A percentile compares a stretch with the other conserved stretches of the same genome.
phyloP scores from a whole-genome alignment of 2,797 vertebrate genomes.

The Vireo griseus region DNA sequence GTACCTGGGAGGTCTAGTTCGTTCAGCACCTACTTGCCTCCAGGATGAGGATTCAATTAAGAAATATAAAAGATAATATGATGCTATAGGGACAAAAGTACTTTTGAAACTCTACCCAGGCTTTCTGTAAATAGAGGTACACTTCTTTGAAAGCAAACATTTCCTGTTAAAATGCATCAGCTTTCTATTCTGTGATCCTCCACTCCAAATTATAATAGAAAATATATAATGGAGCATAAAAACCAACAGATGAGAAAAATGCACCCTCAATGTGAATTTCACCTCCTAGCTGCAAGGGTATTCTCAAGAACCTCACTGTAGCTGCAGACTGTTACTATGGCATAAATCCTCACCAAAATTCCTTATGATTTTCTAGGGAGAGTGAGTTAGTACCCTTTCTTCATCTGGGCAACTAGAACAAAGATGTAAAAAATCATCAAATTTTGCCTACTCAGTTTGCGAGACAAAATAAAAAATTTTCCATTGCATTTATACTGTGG shows the following conservation, averaged over 20 bases:
- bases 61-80: slow-evolving; percentile 37
- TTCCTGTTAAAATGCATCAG: slow-evolving; percentile 2
- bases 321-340: background rate
- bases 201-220: slow-evolving; percentile 35
- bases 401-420: background rate
- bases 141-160: slow-evolving; percentile 17
- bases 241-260: slow-evolving; percentile 10
- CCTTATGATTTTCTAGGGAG: background rate
- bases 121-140: slow-evolving; percentile 10
- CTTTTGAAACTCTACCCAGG: slow-evolving; percentile 7
- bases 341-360: background rate
- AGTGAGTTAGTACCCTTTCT: background rate
- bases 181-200: background rate
- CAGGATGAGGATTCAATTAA: slow-evolving; percentile 41
- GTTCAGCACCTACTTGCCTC: background rate
- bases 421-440: background rate
- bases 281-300: background rate
- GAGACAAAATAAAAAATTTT: background rate
- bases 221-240: slow-evolving; percentile 11
- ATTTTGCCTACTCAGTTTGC: background rate
- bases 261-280: background rate
- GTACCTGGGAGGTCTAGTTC: slow-evolving; percentile 7
- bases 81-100: background rate
- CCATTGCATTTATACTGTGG: background rate
- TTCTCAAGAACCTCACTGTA: background rate